phyloP scores from a whole-genome alignment of 2,888 invertebrate species.

The Eledone cirrhosa region DNA sequence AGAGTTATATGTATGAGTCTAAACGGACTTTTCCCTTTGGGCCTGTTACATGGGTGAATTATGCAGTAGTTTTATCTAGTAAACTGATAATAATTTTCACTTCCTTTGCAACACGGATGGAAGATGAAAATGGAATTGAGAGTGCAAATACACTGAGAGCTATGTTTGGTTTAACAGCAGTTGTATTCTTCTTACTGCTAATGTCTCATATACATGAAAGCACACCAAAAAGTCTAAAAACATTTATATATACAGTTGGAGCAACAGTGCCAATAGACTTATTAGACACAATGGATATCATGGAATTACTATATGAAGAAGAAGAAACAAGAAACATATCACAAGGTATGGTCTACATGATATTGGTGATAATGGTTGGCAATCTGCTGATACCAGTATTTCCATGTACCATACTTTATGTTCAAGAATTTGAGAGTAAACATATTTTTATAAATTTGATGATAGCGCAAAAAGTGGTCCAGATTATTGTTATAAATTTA shows the following conservation, averaged over 20 bases:
- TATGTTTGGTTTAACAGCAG: constrained; percentile 6
- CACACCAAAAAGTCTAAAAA: neutral
- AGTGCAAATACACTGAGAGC: constrained; percentile 14
- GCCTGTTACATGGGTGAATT: constrained; percentile 2
- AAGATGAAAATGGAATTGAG: neutral
- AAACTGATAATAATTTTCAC: constrained; percentile 3
- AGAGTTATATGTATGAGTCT: neutral
- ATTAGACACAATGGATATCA: constrained; percentile 11
- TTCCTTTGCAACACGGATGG: constrained; percentile 7
- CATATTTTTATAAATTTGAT: neutral
- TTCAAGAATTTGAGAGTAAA: neutral
- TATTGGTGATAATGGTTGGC: constrained; percentile 1
- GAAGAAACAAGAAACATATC: constrained; percentile 9
- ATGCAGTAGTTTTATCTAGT: constrained; percentile 8
- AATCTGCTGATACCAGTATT: constrained; percentile 5
- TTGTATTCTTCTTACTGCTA: constrained; percentile 8
- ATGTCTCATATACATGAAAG: neutral
- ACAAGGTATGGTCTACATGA: neutral
- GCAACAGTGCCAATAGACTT: constrained; percentile 15
- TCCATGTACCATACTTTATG: neutral
- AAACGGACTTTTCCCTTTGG: constrained; percentile 17
- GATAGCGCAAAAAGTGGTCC: constrained; percentile 3
- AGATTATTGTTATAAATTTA: neutral
- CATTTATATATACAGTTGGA: constrained; percentile 10
- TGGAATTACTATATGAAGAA: constrained; percentile 1